Conservation (phyloP, 2,888 invertebrate species). For the Drosophila pseudotalamancana region DNA sequence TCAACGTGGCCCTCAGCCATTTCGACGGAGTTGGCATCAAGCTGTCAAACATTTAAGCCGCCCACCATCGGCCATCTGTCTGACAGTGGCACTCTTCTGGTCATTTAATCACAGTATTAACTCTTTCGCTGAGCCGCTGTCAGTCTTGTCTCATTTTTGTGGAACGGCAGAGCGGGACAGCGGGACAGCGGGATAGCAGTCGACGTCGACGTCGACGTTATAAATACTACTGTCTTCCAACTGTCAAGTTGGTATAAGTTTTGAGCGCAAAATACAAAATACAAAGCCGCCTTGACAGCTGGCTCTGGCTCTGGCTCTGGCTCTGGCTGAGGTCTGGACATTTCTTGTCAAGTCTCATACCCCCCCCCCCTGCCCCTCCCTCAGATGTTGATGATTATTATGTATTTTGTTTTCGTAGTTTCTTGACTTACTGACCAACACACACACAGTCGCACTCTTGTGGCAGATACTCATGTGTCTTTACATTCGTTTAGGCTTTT, state of each 20-base stretch:
- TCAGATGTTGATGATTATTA: slow-evolving; percentile 67
- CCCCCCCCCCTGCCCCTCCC: background rate
- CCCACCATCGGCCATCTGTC: slow-evolving; percentile 59
- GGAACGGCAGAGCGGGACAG: slow-evolving; percentile 2
- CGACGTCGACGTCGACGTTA: slow-evolving; percentile 57
- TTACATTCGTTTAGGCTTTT: slow-evolving; percentile 75
- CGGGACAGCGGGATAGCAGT: slow-evolving; percentile 7
- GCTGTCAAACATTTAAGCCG: slow-evolving; percentile 62
- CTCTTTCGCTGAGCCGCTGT: slow-evolving; percentile 82
- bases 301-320: slow-evolving; percentile 18
- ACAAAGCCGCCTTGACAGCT: slow-evolving; percentile 75
- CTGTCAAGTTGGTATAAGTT: slow-evolving; percentile 76
- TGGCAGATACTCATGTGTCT: slow-evolving; percentile 44
- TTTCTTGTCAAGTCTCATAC: slow-evolving; percentile 16
- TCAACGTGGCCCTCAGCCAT: background rate
- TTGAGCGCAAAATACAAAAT: slow-evolving; percentile 75
- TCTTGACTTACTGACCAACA: slow-evolving; percentile 50
- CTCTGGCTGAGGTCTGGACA: slow-evolving; percentile 17
- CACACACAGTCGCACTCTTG: slow-evolving; percentile 6
- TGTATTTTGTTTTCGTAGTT: slow-evolving; percentile 61
- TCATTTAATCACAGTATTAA: slow-evolving; percentile 81
- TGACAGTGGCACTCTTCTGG: slow-evolving; percentile 73
- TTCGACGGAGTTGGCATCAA: slow-evolving; percentile 35
- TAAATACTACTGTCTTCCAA: slow-evolving; percentile 79
- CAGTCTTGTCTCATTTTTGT: slow-evolving; percentile 73